Evolutionary conservation across 2,113 vertebrate genomes (phyloP), one percentile per base, ranked within the genome.

Genomic region (Halichoerus grypus): DNA sequence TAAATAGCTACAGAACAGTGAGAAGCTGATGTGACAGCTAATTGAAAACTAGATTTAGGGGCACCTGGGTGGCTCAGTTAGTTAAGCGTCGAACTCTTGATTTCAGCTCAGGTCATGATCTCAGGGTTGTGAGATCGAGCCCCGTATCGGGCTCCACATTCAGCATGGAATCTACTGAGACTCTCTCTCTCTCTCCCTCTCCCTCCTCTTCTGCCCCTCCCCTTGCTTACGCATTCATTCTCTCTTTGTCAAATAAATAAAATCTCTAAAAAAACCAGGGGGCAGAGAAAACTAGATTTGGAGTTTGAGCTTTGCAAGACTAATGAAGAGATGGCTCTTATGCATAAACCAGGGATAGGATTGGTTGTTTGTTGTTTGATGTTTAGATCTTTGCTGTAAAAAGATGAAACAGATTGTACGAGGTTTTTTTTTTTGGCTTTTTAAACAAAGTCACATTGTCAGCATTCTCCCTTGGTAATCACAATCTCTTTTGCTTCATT

Each of bases 401-500:
- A 39, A 67, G 31, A 92, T n/a, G 33, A 19, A 77, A 77, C 2
- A 10, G 14, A 65, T 77, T 93, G 33, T 59, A 49, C 71, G 31
- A 80, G 15, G 26, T 88, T 82, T 94, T 82, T 88, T 79, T 93
- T 13, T 79, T 85, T 91, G 46, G 8, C 59, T 14, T 90, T 88
- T 90, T 76, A 22, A 57, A 76, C 14, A 65, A 22, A 82, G 22
- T 9, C 10, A 67, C 18, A 46, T 15, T 74, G 31, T 77, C 46
- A 88, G 49, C 16, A 79, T 87, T 28, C 9, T 77, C 18, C 36
- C 36, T 77, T 55, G 16, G 21, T 63, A 94, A 57, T 82, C 19
- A 57, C 11, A 55, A 12, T 94, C 28, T 79, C 28, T 81, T 28
- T 86, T 67, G 55, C 26, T 59, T 87, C 36, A 63, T 91, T 91